Conservation (phyloP, 2,888 invertebrate genomes). For the Ditula angustiorana region DNA sequence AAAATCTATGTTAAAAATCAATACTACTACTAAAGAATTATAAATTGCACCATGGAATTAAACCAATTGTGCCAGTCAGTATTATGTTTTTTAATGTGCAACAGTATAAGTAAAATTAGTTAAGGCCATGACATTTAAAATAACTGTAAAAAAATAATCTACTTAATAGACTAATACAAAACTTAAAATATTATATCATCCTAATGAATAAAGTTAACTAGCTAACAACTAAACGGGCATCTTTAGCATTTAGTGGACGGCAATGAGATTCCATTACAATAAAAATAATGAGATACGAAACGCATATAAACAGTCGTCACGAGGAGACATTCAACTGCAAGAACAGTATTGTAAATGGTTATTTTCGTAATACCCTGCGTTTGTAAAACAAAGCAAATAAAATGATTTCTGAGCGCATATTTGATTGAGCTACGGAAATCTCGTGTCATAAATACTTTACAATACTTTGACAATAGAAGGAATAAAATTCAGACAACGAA, state of each 20-base stretch:
- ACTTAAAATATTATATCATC: not conserved
- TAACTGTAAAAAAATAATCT: not conserved
- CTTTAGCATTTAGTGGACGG: slow-evolving; percentile 25
- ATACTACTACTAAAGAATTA: not conserved
- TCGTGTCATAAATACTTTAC: too few species aligned
- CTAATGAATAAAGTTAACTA: not conserved
- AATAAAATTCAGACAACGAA: too few species aligned
- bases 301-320: not conserved
- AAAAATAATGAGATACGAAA: not conserved
- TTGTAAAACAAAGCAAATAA: not conserved
- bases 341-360: not conserved
- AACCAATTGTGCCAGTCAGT: not conserved
- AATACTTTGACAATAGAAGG: too few species aligned
- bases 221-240: slow-evolving; percentile 10
- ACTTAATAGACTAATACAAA: slow-evolving; percentile 1
- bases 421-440: not conserved
- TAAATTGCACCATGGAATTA: slow-evolving; percentile 6
- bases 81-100: not conserved
- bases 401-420: not conserved
- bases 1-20: not conserved
- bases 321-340: too few species aligned
- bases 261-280: slow-evolving; percentile 24
- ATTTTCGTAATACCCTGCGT: not conserved
- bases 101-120: not conserved
- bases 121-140: not conserved